Evolutionary conservation across 92 coral and sea anemone species (phyloP).

Genomic region (Metridium senile): DNA sequence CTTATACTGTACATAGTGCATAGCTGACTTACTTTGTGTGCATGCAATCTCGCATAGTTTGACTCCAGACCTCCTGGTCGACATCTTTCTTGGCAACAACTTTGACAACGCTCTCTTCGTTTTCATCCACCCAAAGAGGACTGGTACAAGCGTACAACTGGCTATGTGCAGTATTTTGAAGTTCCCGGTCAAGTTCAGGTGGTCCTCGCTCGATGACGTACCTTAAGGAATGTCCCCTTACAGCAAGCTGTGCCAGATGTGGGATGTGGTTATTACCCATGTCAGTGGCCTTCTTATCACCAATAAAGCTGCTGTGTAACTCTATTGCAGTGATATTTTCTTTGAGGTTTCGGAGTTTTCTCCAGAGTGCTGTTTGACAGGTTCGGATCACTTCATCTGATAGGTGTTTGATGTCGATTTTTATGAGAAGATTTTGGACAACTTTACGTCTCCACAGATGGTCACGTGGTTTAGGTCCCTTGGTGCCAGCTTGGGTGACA

Average conservation of each 20-base stretch:
- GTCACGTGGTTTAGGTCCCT: conserved; percentile 24
- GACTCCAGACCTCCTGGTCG: conserved; percentile 43
- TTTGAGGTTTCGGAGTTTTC: conserved; percentile 17
- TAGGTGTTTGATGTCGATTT: conserved; percentile 25
- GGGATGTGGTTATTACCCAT: conserved; percentile 52
- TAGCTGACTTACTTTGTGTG: conserved; percentile 39
- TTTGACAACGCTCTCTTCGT: conserved; percentile 38
- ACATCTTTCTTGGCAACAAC: conserved; percentile 39
- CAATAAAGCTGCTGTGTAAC: neutral
- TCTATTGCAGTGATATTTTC: conserved; percentile 12
- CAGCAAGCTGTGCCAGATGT: conserved; percentile 50
- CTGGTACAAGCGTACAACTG: conserved; percentile 49
- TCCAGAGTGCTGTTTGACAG: conserved; percentile 15
- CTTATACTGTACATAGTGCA: too few relatives aligned
- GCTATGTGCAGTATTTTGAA: conserved; percentile 37
- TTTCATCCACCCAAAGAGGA: conserved; percentile 45
- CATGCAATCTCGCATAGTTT: conserved; percentile 41
- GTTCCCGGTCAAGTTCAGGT: conserved; percentile 29
- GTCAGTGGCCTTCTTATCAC: conserved; percentile 18
- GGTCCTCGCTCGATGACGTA: conserved; percentile 50
- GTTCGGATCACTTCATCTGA: conserved; percentile 20
- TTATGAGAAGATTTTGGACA: conserved; percentile 33
- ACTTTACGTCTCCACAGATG: conserved; percentile 41
- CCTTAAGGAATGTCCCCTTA: conserved; percentile 57
- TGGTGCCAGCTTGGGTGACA: conserved; percentile 20